Conservation (phyloP, 1,140 invertebrate species). For the Ephestia elutella region DNA sequence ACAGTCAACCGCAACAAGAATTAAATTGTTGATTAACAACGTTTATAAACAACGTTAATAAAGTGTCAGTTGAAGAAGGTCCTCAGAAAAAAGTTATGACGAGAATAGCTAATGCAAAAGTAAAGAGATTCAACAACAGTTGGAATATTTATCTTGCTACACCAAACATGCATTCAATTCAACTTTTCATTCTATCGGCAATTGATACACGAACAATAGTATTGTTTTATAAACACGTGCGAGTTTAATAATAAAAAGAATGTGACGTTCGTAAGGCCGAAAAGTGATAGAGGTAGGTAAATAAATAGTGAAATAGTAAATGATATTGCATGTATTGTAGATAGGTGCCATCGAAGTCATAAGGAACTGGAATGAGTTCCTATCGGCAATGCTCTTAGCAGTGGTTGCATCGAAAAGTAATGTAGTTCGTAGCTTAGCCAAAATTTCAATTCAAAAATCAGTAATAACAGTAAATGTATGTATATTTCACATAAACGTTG, state of each 20-base stretch:
- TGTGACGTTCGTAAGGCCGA: not conserved
- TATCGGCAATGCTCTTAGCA: too few relatives aligned
- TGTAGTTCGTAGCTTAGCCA: too few relatives aligned
- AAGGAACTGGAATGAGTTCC: too few relatives aligned
- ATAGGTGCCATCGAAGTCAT: not conserved
- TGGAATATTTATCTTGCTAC: not conserved
- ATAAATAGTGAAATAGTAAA: not conserved
- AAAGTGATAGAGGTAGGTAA: not conserved
- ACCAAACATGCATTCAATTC: not conserved
- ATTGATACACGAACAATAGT: constrained; percentile 1
- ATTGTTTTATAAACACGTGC: not conserved
- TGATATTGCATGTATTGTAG: not conserved
- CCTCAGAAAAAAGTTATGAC: too few relatives aligned
- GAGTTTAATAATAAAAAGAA: not conserved
- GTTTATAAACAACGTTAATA: too few relatives aligned
- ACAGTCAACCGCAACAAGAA: too few relatives aligned
- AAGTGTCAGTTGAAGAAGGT: too few relatives aligned
- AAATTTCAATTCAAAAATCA: too few relatives aligned
- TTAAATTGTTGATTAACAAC: too few relatives aligned
- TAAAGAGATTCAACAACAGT: not conserved
- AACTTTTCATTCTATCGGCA: not conserved
- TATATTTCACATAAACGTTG: too few relatives aligned
- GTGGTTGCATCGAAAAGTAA: too few relatives aligned
- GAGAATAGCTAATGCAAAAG: not conserved
- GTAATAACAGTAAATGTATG: too few relatives aligned